Conservation (phyloP, 2,797 vertebrate genomes). For the Chaenodraco wilsoni region DNA sequence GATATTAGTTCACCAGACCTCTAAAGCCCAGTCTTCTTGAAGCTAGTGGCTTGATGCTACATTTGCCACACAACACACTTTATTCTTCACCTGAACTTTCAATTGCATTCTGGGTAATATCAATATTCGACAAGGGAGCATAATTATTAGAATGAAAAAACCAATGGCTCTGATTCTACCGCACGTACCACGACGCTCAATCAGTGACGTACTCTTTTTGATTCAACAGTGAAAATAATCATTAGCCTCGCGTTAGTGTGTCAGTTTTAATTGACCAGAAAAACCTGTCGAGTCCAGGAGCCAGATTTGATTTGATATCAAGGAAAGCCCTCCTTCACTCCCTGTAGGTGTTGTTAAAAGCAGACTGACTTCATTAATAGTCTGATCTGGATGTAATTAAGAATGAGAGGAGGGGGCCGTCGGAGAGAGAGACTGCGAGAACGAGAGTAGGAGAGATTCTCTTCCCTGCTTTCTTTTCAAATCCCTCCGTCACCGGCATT, state of each 20-base stretch:
- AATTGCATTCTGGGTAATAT: slow-evolving; percentile 6
- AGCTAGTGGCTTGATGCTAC: background rate
- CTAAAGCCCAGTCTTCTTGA: background rate
- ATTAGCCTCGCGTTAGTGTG: slow-evolving; percentile 19
- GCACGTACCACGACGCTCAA: background rate
- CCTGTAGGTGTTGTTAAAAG: slow-evolving; percentile 77
- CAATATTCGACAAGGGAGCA: background rate
- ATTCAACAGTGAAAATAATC: background rate
- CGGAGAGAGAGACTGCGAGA: slow-evolving; percentile 37
- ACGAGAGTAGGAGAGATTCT: slow-evolving; percentile 20
- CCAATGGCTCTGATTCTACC: background rate
- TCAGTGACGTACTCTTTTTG: background rate
- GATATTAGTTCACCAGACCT: background rate
- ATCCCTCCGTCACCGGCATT: slow-evolving; percentile 46
- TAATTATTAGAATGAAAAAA: background rate
- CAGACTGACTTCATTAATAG: slow-evolving; percentile 74
- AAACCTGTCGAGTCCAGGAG: slow-evolving; percentile 51
- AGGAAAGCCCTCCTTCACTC: slow-evolving; percentile 64
- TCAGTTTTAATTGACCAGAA: slow-evolving; percentile 49
- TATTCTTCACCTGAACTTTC: background rate
- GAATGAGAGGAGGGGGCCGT: slow-evolving; percentile 52
- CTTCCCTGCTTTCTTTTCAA: slow-evolving; percentile 42
- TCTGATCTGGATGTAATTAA: slow-evolving; percentile 82
- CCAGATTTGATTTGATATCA: slow-evolving; percentile 57
- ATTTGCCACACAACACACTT: background rate